Evolutionary conservation across 2,113 vertebrate species (phyloP).

Genomic region (Dendrocopos noguchii): DNA sequence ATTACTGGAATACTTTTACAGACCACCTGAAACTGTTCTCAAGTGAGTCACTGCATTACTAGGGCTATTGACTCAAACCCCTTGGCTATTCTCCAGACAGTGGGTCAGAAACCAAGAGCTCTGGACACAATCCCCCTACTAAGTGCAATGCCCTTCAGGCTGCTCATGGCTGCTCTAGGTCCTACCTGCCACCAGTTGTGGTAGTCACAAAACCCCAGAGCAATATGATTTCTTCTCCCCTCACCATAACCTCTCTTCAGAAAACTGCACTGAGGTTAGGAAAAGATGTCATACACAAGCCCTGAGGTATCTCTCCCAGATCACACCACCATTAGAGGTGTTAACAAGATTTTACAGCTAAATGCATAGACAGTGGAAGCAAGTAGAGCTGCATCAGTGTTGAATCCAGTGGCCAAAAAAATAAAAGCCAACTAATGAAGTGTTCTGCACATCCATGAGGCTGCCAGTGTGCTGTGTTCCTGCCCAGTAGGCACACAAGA

Average conservation of each 20-base stretch:
- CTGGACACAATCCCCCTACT: not conserved
- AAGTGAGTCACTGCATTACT: not conserved
- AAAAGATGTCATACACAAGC: not conserved
- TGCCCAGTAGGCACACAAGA: not conserved
- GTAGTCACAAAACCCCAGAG: not conserved
- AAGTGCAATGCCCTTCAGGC: accelerated
- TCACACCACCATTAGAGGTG: not conserved
- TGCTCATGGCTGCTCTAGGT: not conserved
- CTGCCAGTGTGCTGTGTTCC: not conserved
- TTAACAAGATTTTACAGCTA: not conserved
- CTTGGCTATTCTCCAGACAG: not conserved
- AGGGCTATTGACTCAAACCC: not conserved
- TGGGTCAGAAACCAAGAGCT: not conserved
- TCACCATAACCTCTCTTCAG: not conserved
- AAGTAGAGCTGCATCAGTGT: not conserved
- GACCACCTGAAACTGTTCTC: not conserved
- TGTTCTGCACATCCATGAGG: not conserved
- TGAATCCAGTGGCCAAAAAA: not conserved
- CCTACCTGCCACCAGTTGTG: not conserved
- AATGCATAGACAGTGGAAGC: not conserved
- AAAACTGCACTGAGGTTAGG: not conserved
- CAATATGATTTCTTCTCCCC: not conserved
- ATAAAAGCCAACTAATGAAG: not conserved
- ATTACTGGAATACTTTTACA: not conserved
- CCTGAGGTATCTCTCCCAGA: not conserved